phyloP scores from a whole-genome alignment of 1,140 invertebrate species.

The Thaumatotibia leucotreta region DNA sequence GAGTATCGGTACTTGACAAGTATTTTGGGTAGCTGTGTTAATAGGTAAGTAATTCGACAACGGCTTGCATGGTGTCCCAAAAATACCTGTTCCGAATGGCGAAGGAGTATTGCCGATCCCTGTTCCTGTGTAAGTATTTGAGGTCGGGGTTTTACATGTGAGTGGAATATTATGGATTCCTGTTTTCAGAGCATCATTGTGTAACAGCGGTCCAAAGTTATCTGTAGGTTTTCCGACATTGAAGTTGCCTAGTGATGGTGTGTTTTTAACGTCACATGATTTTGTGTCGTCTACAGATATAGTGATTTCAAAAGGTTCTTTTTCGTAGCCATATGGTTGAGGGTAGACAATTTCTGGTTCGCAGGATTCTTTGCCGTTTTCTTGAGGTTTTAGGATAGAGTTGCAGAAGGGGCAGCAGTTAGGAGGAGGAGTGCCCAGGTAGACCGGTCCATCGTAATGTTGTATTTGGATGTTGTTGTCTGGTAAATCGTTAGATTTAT shows the following conservation, averaged over 20 bases:
- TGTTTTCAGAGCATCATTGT: neutral
- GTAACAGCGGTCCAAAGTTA: neutral
- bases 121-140: neutral
- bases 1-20: neutral
- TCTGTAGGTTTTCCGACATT: neutral
- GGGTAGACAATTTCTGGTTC: neutral
- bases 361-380: neutral
- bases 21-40: neutral
- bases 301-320: neutral
- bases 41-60: neutral
- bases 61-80: neutral
- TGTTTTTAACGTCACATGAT: neutral
- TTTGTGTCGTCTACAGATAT: neutral
- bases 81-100: neutral
- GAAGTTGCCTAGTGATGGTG: neutral
- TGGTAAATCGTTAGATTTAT: conserved; percentile 16
- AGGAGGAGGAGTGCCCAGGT: conserved; percentile 14
- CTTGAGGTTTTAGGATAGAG: neutral
- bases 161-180: neutral
- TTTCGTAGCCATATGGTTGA: neutral
- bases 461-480: conserved; percentile 36
- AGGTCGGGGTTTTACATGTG: neutral
- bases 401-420: neutral
- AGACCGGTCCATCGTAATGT: conserved; percentile 43
- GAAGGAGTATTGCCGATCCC: neutral